These are phyloP conservation scores for Nothoprocta perdicaria DNA, from an alignment of 2,113 vertebrate genomes.

Conservation along the genomic window DNA sequence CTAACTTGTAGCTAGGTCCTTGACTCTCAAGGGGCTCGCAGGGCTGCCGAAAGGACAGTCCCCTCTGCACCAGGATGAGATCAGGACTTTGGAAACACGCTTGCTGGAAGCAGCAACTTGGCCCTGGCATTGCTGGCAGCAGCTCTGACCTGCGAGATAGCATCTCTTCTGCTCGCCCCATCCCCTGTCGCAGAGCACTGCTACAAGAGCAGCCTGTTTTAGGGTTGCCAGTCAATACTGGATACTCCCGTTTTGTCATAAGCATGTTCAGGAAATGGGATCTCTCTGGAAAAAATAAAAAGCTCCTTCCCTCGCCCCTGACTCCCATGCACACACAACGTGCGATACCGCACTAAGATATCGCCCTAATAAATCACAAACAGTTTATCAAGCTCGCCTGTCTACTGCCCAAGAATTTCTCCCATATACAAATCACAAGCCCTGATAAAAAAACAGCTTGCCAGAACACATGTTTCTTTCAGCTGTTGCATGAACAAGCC, in stretches of 20 bases:
- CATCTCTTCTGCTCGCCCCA: constrained; percentile 66
- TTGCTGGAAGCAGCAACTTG: constrained; percentile 63
- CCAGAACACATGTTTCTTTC: constrained; percentile 63
- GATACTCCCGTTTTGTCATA: constrained; percentile 32
- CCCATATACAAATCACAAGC: constrained; percentile 49
- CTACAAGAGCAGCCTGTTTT: constrained; percentile 16
- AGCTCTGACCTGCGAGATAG: constrained; percentile 68
- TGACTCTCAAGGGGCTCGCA: neutral
- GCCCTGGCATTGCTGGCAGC: constrained; percentile 61
- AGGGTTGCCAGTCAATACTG: constrained; percentile 34
- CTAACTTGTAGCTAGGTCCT: neutral
- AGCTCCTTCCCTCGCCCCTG: constrained; percentile 21
- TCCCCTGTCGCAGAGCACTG: neutral
- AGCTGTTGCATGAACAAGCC: constrained; percentile 39
- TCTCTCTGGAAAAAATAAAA: neutral
- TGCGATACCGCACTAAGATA: neutral
- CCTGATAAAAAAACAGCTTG: constrained; percentile 8
- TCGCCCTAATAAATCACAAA: constrained; percentile 31
- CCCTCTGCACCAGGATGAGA: neutral
- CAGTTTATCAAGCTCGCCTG: constrained; percentile 33
- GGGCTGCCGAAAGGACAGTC: constrained; percentile 30
- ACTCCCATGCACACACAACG: neutral
- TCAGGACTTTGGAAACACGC: constrained; percentile 54
- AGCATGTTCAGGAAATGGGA: constrained; percentile 59
- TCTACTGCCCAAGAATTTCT: constrained; percentile 29